Percentiles rank a stretch among this genome's conserved stretches.
phyloP scores from a whole-genome alignment of 2,888 invertebrate species.

The Eilema griseolum region DNA sequence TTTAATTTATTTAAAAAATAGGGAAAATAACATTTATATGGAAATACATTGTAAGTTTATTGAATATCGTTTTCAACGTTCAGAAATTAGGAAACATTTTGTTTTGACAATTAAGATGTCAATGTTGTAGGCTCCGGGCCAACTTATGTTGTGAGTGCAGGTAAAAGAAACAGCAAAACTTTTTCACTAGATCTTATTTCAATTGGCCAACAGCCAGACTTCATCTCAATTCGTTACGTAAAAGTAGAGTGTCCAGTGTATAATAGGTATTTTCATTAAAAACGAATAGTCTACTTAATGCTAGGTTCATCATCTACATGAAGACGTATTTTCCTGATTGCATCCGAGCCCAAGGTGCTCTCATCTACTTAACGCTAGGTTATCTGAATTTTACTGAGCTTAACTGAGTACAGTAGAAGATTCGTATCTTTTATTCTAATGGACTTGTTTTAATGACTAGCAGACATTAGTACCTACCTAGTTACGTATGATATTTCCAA shows the following conservation, averaged over 20 bases:
- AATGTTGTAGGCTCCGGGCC: conserved; percentile 3
- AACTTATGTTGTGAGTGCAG: neutral
- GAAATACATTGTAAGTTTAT: neutral
- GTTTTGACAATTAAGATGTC: neutral
- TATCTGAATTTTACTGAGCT: neutral
- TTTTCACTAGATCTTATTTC: conserved; percentile 8
- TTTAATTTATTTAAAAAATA: no score
- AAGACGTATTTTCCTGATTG: no score
- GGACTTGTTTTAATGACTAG: no score
- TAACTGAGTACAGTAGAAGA: neutral
- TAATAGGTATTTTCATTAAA: neutral
- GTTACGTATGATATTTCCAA: no score
- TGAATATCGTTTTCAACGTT: neutral
- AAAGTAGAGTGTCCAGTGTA: neutral
- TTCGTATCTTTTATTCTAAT: no score
- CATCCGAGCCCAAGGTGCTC: no score
- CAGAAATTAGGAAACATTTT: conserved; percentile 1
- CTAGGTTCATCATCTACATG: no score
- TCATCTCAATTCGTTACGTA: neutral
- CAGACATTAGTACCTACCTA: no score
- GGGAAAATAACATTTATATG: no score
- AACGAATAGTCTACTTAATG: neutral
- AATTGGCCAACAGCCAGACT: conserved; percentile 15
- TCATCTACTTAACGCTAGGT: no score
- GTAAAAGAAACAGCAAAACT: conserved; percentile 1